A percentile compares a stretch with the other conserved stretches of the same genome.
phyloP scores from a whole-genome alignment of 2,797 vertebrate genomes.

The Apodemus agrarius region DNA sequence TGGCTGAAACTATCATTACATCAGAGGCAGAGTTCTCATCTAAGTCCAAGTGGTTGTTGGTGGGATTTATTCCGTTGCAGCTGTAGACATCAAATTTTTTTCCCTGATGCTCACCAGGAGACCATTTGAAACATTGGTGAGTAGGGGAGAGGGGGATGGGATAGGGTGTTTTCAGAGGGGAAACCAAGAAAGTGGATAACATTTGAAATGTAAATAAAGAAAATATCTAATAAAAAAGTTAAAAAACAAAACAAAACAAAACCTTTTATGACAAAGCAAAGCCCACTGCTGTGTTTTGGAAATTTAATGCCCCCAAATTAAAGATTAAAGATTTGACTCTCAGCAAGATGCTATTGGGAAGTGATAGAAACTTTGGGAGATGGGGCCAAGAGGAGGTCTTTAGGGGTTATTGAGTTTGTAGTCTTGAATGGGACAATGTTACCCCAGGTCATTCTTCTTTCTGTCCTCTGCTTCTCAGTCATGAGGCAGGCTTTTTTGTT shows the following conservation, averaged over 20 bases:
- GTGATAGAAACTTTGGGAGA: neutral
- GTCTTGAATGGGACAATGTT: neutral
- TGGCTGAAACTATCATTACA: neutral
- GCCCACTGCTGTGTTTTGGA: neutral
- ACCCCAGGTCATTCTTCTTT: neutral
- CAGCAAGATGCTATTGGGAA: neutral
- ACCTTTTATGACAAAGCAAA: neutral
- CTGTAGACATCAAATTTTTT: neutral
- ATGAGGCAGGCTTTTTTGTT: neutral
- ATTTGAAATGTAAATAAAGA: too few relatives aligned
- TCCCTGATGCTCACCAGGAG: neutral
- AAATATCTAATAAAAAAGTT: too few relatives aligned
- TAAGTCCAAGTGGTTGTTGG: neutral
- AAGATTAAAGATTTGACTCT: neutral
- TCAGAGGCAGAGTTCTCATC: neutral
- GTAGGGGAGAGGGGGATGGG: too few relatives aligned
- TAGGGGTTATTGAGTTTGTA: neutral
- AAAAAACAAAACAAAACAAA: too few relatives aligned
- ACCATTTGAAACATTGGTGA: neutral
- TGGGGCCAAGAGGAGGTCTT: neutral
- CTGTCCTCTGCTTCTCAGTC: neutral
- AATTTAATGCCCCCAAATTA: neutral
- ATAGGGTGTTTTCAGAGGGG: too few relatives aligned
- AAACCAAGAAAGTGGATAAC: too few relatives aligned
- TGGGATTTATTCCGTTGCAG: conserved; percentile 21